Evolutionary conservation across 1,140 invertebrate genomes (phyloP).

Genomic region (Drosophila gunungcola): DNA sequence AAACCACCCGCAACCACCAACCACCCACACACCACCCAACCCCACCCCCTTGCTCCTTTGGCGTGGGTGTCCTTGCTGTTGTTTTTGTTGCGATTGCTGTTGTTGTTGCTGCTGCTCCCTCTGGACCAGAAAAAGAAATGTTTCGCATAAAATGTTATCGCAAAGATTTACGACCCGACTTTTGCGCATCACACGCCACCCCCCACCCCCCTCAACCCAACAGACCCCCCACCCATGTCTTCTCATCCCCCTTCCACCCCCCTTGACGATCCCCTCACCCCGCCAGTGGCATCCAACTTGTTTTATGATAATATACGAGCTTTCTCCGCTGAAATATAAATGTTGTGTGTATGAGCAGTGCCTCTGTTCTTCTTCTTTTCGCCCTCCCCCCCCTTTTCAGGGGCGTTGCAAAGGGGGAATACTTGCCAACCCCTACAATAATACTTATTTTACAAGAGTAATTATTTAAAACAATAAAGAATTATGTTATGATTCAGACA

Average conservation of each 20-base stretch:
- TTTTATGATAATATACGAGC: constrained; percentile 85
- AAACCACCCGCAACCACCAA: constrained; percentile 53
- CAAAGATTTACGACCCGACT: constrained; percentile 85
- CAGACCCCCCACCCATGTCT: constrained; percentile 16
- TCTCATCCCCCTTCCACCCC: neutral
- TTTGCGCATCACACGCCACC: constrained; percentile 84
- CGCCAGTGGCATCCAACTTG: constrained; percentile 70
- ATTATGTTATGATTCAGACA: too few species aligned
- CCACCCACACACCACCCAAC: constrained; percentile 4
- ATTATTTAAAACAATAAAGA: neutral
- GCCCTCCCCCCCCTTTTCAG: constrained; percentile 2
- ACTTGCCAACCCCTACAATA: neutral
- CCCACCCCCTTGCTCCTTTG: constrained; percentile 9
- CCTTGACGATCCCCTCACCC: constrained; percentile 11
- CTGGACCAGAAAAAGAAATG: constrained; percentile 84
- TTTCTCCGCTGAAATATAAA: constrained; percentile 85
- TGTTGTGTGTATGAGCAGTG: constrained; percentile 76
- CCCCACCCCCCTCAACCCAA: constrained; percentile 6
- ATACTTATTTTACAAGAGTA: neutral
- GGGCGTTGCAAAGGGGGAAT: neutral
- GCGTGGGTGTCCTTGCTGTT: constrained; percentile 70
- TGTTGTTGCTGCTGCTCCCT: constrained; percentile 64
- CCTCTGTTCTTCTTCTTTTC: constrained; percentile 18
- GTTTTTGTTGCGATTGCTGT: constrained; percentile 44
- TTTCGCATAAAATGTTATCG: constrained; percentile 85